Evolutionary conservation across 1,140 invertebrate genomes (phyloP).

Genomic region (Schlechtendalia chinensis): DNA sequence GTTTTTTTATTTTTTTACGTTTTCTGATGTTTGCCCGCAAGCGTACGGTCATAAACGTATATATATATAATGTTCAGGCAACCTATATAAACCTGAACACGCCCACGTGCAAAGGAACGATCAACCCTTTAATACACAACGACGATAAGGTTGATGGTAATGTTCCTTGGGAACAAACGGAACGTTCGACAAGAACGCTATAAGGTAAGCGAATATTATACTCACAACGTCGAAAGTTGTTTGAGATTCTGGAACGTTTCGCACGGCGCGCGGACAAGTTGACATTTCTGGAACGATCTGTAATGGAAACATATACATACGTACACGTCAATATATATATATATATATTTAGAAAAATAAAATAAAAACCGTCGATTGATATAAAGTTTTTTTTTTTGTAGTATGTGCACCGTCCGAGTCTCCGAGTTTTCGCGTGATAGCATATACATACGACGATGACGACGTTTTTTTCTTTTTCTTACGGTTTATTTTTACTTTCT

Average conservation of each 20-base stretch:
- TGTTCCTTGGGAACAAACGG: neutral
- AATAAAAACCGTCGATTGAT: too few species aligned
- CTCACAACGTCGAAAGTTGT: slow-evolving; percentile 49
- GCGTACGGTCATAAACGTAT: neutral
- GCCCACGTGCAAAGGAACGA: neutral
- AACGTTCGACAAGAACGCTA: neutral
- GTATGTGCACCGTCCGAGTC: neutral
- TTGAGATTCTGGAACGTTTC: slow-evolving; percentile 50
- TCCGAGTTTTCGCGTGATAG: slow-evolving; percentile 1
- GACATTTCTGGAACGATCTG: slow-evolving; percentile 50
- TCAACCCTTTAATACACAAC: neutral
- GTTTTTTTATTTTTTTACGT: neutral
- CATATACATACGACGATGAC: neutral
- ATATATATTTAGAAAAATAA: too few species aligned
- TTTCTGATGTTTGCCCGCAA: neutral
- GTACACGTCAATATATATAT: too few species aligned
- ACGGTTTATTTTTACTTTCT: slow-evolving; percentile 8
- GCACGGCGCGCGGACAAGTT: slow-evolving; percentile 47
- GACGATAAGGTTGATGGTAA: slow-evolving; percentile 35
- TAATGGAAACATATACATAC: neutral
- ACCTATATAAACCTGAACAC: too few species aligned
- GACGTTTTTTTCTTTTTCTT: neutral
- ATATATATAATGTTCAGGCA: too few species aligned
- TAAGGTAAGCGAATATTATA: neutral
- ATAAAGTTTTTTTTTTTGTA: neutral